Evolutionary conservation across 1,140 invertebrate genomes (phyloP), one percentile per base, ranked within the genome.

Genomic region (Bombus haemorrhoidalis): DNA sequence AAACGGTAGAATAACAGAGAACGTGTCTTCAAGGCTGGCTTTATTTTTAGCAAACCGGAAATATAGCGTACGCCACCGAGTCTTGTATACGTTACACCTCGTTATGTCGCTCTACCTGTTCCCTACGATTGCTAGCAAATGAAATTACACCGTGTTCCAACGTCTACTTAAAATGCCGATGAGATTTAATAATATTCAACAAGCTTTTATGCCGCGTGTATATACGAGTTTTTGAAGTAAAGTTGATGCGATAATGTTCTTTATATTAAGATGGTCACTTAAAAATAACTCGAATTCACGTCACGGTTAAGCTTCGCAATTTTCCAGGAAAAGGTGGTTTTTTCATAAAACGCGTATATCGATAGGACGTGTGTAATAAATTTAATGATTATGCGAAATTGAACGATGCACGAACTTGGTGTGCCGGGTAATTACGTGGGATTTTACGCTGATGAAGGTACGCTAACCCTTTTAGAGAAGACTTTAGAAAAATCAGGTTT

Each of bases 31-130:
- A 80, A 85, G 83, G 86, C 64, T 85, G n/a, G 18, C 15, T 53
- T 47, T 87, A 87, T 87, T 87, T 85, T 87, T 87, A 87, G 82
- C 43, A 85, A 87, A 64, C 82, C 82, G 86, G 86, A 87, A 87
- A 69, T 80, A 80, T 68, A 84, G 43, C 12, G 43, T 59, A 86
- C 10, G 13, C 34, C 32, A 47, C 9, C 34, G 34, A 18, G 59
- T 39, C 34, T 12, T 68, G 34, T 79, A 68, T 25, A 41, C 64
- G 32, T 80, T 80, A 66, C 43, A 47, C 62, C 64, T 77, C 77
- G 37, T 47, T 47, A 25, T 79, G 75, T 79, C 68, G 22, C 25
- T 84, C 39, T 62, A 69, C 75, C 76, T 84, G 82, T 83, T 53
- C n/a, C 37, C 22, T 28, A 32, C n/a, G 39, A 83, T 66, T 22